Evolutionary conservation across 2,888 invertebrate species (phyloP), one percentile per base, ranked within the genome.

Genomic region (Tryphoninae sp.): DNA sequence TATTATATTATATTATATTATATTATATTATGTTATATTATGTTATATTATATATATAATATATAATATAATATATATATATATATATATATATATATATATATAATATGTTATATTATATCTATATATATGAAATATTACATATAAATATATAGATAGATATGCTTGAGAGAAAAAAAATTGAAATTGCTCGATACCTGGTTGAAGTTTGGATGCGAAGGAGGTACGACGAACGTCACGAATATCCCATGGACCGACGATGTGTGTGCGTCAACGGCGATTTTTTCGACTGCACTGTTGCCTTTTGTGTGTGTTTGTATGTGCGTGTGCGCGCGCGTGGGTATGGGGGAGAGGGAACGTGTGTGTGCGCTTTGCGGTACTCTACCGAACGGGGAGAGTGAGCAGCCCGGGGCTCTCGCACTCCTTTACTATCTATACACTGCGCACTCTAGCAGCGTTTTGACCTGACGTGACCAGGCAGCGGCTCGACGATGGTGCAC

Each of bases 201-300:
- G 49, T 75, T 67, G 81, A 78, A 75, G 23, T 75, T 78, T 67
- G 74, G 73, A 55, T 77, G 68, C 49, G 45, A 78, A 53, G 71
- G 74, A 42, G 71, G 45, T 67, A 64, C 26, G 77, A 22, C 78
- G 49, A 72, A 75, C 75, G 78, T 81, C 78, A 81, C 81, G 81
- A 81, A 78, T 78, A 78, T 81, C 78, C 78, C 81, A 81, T 81
- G 74, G 65, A 81, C 81, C 61, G 53, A 33, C 58, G 26, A 42
- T 69, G 74, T 73, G 73, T 55, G 67, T 45, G 72, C 77, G 74
- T 62, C 58, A 78, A 78, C 51, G 74, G 53, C 45, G 45, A 59
- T 74, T 69, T n/a, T 62, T 40, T 62, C 67, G 72, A 61, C 22
- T 59, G 55, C 69, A 73, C 68, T 68, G 22, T 33, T 11, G 22